These are phyloP conservation scores for Channa striata DNA, from an alignment of 2,797 vertebrate species.

Conservation along the genomic window DNA sequence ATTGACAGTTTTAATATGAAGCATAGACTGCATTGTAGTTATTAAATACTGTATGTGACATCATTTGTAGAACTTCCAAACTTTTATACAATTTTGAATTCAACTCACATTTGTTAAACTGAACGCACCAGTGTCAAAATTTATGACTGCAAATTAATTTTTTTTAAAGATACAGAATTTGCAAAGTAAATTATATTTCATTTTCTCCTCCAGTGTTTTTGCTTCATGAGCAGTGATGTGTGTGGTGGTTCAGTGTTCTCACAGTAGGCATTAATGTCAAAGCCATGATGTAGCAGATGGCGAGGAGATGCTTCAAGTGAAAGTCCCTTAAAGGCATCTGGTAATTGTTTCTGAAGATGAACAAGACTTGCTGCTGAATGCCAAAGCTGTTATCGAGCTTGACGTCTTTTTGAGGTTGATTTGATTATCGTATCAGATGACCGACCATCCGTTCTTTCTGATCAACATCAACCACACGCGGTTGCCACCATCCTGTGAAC, in stretches of 20 bases:
- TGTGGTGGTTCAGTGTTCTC: constrained; percentile 53
- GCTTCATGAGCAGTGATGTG: constrained; percentile 56
- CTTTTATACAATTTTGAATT: constrained; percentile 25
- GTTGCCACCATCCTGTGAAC: not conserved
- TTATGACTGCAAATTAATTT: constrained; percentile 14
- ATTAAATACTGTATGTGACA: constrained; percentile 50
- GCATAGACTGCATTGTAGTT: constrained; percentile 43
- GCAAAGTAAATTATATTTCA: constrained; percentile 47
- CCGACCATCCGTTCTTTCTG: constrained; percentile 5
- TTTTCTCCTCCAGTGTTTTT: constrained; percentile 32
- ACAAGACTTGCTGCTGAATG: constrained; percentile 45
- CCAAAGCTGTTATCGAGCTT: constrained; percentile 41
- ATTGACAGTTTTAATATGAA: constrained; percentile 55
- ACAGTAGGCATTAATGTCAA: constrained; percentile 74
- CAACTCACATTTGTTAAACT: constrained; percentile 14
- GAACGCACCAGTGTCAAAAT: too few species aligned
- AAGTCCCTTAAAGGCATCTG: constrained; percentile 79
- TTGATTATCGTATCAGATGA: constrained; percentile 47
- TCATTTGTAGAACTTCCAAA: constrained; percentile 33
- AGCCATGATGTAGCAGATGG: constrained; percentile 80
- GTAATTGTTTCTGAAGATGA: constrained; percentile 78
- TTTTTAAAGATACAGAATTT: constrained; percentile 23
- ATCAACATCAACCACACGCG: constrained; percentile 19
- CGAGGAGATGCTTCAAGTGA: constrained; percentile 74
- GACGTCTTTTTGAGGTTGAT: constrained; percentile 37